Conservation (phyloP, 2,888 invertebrate genomes). For the Melanostoma mellinum region DNA sequence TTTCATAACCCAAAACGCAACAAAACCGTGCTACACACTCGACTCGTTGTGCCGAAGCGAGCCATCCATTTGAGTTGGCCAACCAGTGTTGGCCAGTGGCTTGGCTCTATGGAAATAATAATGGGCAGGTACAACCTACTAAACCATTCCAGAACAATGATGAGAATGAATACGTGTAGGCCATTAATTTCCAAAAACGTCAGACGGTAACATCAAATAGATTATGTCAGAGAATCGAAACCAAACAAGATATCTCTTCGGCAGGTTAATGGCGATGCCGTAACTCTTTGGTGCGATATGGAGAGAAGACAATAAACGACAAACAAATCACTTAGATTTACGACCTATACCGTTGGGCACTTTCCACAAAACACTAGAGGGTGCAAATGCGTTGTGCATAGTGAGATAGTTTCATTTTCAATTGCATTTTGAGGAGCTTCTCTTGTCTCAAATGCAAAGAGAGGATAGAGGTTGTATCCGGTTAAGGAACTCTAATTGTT, state of each 20-base stretch:
- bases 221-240: slow-evolving; percentile 64
- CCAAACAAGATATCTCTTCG: slow-evolving; percentile 51
- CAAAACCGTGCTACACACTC: background rate
- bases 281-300: slow-evolving; percentile 37
- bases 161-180: slow-evolving; percentile 30
- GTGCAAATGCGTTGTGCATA: slow-evolving; percentile 32
- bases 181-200: slow-evolving; percentile 55
- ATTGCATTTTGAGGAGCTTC: slow-evolving; percentile 23
- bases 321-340: slow-evolving; percentile 69
- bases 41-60: slow-evolving; percentile 25
- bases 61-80: background rate
- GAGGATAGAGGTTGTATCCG: background rate
- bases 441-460: background rate
- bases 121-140: slow-evolving; percentile 11
- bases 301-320: slow-evolving; percentile 58
- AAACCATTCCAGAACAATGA: slow-evolving; percentile 26
- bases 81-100: too few species aligned
- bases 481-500: background rate
- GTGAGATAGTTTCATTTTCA: slow-evolving; percentile 30
- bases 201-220: slow-evolving; percentile 63
- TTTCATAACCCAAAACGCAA: background rate
- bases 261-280: slow-evolving; percentile 60
- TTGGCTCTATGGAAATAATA: too few species aligned
- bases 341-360: slow-evolving; percentile 35
- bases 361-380: background rate